A percentile compares a stretch with the other conserved stretches of the same genome.
Conservation (phyloP, 2,797 vertebrate genomes). For the Epinephelus coioides region DNA sequence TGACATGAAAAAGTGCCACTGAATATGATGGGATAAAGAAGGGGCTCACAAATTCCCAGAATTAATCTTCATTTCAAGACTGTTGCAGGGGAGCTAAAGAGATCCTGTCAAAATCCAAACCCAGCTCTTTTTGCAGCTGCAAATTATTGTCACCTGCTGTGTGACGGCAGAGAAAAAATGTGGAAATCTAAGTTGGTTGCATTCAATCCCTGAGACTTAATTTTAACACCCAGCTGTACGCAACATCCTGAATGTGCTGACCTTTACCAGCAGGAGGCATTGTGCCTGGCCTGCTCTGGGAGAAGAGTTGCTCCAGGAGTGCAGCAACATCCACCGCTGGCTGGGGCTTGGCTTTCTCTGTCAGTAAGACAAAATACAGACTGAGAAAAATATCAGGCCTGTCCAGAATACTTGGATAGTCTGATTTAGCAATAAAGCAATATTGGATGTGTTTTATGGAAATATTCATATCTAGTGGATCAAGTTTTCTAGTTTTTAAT, state of each 20-base stretch:
- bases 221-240: not conserved
- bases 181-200: not conserved
- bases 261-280: slow-evolving; percentile 19
- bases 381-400: not conserved
- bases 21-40: not conserved
- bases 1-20: not conserved
- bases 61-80: not conserved
- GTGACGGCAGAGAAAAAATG: not conserved
- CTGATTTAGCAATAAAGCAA: no score
- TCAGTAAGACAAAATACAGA: not conserved
- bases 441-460: not conserved
- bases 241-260: slow-evolving; percentile 8
- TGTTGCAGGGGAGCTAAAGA: not conserved
- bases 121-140: not conserved
- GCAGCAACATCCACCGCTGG: slow-evolving; percentile 47
- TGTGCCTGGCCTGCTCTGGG: slow-evolving; percentile 22
- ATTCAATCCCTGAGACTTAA: not conserved
- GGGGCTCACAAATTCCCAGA: not conserved
- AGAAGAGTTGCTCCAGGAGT: slow-evolving; percentile 60
- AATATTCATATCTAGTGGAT: not conserved
- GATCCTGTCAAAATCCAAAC: not conserved
- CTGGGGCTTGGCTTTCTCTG: slow-evolving; percentile 69
- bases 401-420: no score
- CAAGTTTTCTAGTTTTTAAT: not conserved
- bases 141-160: not conserved